Evolutionary conservation across 2,888 invertebrate species (phyloP).

Genomic region (Mechanitis mazaeus): DNA sequence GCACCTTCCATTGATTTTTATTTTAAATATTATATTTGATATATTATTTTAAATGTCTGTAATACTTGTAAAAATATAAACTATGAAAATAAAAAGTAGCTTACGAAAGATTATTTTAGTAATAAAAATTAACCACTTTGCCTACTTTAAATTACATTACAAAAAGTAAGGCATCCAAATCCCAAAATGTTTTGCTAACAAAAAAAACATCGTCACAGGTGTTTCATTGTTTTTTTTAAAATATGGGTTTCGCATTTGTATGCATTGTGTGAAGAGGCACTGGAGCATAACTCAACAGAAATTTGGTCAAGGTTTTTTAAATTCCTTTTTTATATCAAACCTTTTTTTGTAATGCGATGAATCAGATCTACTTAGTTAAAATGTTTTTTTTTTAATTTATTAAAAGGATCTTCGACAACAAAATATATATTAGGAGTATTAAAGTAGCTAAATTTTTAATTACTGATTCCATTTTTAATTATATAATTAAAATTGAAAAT

Average conservation of each 20-base stretch:
- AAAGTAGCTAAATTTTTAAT: no score
- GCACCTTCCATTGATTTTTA: conserved; percentile 1
- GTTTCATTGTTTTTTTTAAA: conserved; percentile 43
- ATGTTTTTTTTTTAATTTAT: not conserved
- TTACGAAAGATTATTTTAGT: not conserved
- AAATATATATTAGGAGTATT: no score
- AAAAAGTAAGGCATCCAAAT: conserved; percentile 17
- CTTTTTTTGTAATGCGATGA: conserved; percentile 1
- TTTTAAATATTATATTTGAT: not conserved
- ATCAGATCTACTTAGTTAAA: not conserved
- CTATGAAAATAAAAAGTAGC: no score
- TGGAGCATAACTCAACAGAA: conserved; percentile 38
- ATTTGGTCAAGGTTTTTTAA: conserved; percentile 27
- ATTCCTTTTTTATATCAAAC: conserved; percentile 15
- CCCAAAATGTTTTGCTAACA: conserved; percentile 21
- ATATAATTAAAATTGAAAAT: no score
- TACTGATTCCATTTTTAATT: no score
- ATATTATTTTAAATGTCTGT: no score
- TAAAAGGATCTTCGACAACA: no score
- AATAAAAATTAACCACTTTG: conserved; percentile 11
- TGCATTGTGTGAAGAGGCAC: conserved; percentile 42
- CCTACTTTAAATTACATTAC: conserved; percentile 17
- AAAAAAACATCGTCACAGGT: conserved; percentile 48
- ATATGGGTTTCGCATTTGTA: conserved; percentile 39
- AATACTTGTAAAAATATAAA: no score